Evolutionary conservation across 2,888 invertebrate genomes (phyloP).

Genomic region (Pyralis farinalis): DNA sequence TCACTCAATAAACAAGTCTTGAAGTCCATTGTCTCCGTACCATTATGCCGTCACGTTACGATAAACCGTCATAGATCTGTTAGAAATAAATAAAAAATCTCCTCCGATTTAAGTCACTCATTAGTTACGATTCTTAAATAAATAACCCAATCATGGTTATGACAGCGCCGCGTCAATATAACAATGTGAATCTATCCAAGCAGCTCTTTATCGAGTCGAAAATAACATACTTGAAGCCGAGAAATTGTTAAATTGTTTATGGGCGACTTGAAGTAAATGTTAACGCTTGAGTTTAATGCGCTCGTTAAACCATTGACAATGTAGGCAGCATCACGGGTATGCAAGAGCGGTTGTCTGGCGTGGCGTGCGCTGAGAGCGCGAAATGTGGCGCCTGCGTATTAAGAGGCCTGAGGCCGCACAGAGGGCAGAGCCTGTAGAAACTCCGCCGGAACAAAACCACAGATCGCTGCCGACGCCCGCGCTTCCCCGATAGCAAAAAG

Average conservation of each 20-base stretch:
- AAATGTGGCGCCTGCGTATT: constrained; percentile 57
- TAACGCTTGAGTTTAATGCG: constrained; percentile 25
- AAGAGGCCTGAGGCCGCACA: constrained; percentile 25
- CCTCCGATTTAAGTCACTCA: constrained; percentile 34
- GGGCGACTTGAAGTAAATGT: constrained; percentile 12
- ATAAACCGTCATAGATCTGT: constrained; percentile 60
- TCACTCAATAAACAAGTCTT: constrained; percentile 75
- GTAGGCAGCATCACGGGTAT: constrained; percentile 36
- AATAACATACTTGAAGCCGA: constrained; percentile 2
- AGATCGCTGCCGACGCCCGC: constrained; percentile 66
- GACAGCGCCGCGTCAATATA: constrained; percentile 1
- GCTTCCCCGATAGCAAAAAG: constrained; percentile 67
- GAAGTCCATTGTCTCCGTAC: constrained; percentile 71
- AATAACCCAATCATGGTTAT: constrained; percentile 22
- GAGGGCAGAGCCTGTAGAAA: constrained; percentile 41
- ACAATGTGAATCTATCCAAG: background rate
- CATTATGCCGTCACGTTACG: constrained; percentile 64
- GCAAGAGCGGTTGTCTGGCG: constrained; percentile 28
- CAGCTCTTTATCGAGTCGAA: constrained; percentile 1
- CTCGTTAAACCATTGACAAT: constrained; percentile 36
- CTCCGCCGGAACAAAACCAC: constrained; percentile 55
- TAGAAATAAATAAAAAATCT: constrained; percentile 54
- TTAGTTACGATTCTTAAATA: constrained; percentile 32
- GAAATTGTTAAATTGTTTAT: constrained; percentile 10
- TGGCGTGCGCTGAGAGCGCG: constrained; percentile 43